Base-by-base conservation (phyloP, 2,113 vertebrate genomes). In the Petrocephalus zakoni region DNA sequence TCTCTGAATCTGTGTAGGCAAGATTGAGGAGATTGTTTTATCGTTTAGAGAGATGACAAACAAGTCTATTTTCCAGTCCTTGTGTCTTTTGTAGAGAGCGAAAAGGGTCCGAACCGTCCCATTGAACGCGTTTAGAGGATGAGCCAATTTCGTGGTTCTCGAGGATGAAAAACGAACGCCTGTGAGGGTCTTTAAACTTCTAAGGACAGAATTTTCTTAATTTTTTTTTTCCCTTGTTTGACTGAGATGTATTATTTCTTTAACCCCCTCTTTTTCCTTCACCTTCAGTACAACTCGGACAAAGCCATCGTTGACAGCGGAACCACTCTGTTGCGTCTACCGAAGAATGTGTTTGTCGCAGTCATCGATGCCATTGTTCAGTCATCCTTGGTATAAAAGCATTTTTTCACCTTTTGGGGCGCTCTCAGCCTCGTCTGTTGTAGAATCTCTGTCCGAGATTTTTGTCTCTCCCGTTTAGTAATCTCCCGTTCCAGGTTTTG, bases 291-390 rank as follows among this genome's bases (percentile, higher is more conserved):
- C 53, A 99, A 99, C 25, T 94, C 95, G 0, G 98, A 99, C 92
- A 99, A 99, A 95, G 98, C 98, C 1, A 99, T 99, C 84, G 98
- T 99, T 88, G 98, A 99, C 95, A 99, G 98, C 1, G 98, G 98
- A 37, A 99, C 98, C 81, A 99, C 98, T 0, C 96, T 99, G 58
- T 96, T 99, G 84, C 97, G 98, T 72, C 96, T 99, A 88, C 98
- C 98, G 53, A 94, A 94, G 93, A 98, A 97, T 58, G 98, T 99
- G 88, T 99, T 99, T 87, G 92, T 88, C 17, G 97, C 98, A 0
- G 96, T 99, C 89, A 96, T 99, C 37, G 96, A 96, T 56, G 96
- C 98, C 9, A 97, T 99, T 93, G 95, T 94, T 90, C 95, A 90
- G 75, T 95, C 94, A 0, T 99, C 97, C 87, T 92, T 97, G 97